Evolutionary conservation across 2,113 vertebrate species (phyloP).

Genomic region (Thinocorus orbignyianus): DNA sequence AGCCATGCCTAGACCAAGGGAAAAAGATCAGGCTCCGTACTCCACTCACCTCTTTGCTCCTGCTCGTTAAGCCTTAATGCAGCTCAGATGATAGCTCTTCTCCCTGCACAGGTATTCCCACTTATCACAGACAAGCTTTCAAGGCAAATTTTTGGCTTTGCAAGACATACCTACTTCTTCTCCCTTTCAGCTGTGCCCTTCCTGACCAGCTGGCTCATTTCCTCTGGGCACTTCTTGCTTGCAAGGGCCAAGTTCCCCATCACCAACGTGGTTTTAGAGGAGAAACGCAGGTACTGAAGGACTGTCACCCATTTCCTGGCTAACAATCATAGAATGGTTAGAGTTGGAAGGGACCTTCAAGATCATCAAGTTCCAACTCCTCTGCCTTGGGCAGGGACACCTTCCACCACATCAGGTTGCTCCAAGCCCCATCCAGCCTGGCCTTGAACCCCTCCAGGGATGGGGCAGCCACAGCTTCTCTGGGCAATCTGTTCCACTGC

Average conservation of each 20-base stretch:
- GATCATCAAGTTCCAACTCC: too few relatives aligned
- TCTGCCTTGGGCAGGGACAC: too few relatives aligned
- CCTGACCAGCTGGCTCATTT: rapidly evolving
- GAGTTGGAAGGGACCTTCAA: too few relatives aligned
- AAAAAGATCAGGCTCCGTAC: not conserved
- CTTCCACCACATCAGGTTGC: too few relatives aligned
- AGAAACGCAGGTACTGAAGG: not conserved
- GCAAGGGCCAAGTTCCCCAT: not conserved
- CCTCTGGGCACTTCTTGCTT: not conserved
- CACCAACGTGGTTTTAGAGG: rapidly evolving
- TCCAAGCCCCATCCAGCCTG: too few relatives aligned
- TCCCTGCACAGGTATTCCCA: not conserved
- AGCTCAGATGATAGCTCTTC: not conserved
- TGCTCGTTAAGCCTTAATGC: not conserved
- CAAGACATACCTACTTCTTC: not conserved
- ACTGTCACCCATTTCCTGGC: not conserved
- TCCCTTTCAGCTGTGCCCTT: not conserved
- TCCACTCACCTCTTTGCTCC: not conserved
- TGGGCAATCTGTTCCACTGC: too few relatives aligned
- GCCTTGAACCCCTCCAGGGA: too few relatives aligned
- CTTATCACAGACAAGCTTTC: not conserved
- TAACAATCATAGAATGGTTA: too few relatives aligned
- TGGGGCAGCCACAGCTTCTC: too few relatives aligned
- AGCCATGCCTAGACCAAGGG: not conserved
- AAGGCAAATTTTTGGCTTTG: not conserved